Conservation (phyloP, 2,797 vertebrate species). For the Cyclopterus lumpus region DNA sequence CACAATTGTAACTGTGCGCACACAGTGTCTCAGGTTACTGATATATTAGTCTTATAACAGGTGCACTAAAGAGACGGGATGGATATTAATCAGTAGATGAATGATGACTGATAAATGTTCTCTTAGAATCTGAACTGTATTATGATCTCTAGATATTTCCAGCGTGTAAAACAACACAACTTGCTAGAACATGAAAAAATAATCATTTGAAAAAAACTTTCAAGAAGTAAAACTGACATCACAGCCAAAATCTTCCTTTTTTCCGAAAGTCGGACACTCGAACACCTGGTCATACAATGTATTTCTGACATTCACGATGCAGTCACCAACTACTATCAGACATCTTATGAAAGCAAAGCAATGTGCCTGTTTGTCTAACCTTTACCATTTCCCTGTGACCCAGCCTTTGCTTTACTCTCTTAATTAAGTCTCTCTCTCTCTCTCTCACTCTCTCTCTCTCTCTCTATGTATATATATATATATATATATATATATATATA, state of each 20-base stretch:
- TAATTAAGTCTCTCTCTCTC: conserved; percentile 16
- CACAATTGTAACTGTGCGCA: not conserved
- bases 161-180: not conserved
- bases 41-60: not conserved
- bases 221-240: not conserved
- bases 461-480: no score
- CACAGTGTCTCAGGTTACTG: not conserved
- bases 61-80: not conserved
- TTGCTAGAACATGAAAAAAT: not conserved
- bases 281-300: not conserved
- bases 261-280: not conserved
- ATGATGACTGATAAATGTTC: not conserved
- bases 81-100: not conserved
- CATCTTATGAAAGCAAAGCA: not conserved
- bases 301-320: not conserved
- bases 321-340: not conserved
- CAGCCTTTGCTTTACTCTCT: conserved; percentile 13
- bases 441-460: not conserved
- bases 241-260: not conserved
- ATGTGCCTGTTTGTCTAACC: conserved; percentile 12
- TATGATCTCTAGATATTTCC: not conserved
- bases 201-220: not conserved
- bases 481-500: no score
- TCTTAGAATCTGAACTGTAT: no score
- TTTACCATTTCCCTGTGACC: not conserved